Base-by-base conservation (phyloP, 1,140 invertebrate genomes). In the Glomeris maerens region DNA sequence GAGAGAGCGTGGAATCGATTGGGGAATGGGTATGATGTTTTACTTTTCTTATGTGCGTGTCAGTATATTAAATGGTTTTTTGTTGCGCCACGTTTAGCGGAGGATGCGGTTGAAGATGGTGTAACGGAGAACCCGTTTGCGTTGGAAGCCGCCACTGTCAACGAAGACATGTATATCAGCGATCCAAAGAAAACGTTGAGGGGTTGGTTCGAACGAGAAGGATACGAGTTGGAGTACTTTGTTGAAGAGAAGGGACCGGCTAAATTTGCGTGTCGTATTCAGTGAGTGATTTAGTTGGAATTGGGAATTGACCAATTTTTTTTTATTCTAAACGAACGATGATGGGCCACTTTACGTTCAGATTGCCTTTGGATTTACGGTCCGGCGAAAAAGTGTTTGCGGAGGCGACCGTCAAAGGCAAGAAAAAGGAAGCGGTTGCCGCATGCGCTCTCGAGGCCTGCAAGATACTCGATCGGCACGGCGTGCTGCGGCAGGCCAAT, bases 381-480 rank as follows among this genome's bases (percentile, higher is more conserved):
- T 72, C 72, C 57, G 86, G 87, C 2, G 69, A 76, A 41, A 74
- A 80, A 0, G 69, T 93, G 0, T 69, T 80, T 46, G 90, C 88
- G 0, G 87, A 95, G 69, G 81, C 83, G 4, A 70, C 83, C 13
- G 83, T 92, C 28, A 81, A 81, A 53, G 89, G 88, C 0, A 92
- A 91, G 63, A 97, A 95, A 64, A 96, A 93, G 65, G 92, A 97
- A 64, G 84, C 86, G 3, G 86, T 95, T 0, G 65, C 86, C 5
- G 86, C 91, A 49, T 95, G 90, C 68, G 91, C 92, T 1, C 64
- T 97, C 23, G 91, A 97, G 72, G 92, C 92, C 0, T 97, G 93
- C 66, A 71, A 87, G 57, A 80, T 92, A 17, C 73, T 98, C 1
- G 92, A 98, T 64, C 74, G 81, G 47, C 72, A 82, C 53, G 86